Conservation (phyloP, 2,113 vertebrate species). For the Clinocottus analis region DNA sequence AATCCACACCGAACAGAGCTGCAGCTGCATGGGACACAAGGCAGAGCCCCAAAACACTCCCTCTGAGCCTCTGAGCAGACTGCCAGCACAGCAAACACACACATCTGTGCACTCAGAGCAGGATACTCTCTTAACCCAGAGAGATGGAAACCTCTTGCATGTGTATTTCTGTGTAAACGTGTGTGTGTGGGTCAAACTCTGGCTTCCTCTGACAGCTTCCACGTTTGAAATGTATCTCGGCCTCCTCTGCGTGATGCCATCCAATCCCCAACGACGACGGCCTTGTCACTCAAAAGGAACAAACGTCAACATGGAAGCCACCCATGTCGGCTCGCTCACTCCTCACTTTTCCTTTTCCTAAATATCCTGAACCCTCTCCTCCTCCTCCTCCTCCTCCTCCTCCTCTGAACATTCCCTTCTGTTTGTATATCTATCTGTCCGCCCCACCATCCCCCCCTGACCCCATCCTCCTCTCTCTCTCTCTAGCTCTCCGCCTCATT, state of each 20-base stretch:
- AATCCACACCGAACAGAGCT: conserved; percentile 73
- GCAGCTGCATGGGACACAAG: conserved; percentile 59
- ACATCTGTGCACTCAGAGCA: neutral
- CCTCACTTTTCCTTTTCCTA: conserved; percentile 60
- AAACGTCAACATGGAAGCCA: conserved; percentile 70
- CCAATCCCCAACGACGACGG: conserved; percentile 56
- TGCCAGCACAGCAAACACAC: conserved; percentile 28
- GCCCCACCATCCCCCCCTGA: conserved; percentile 15
- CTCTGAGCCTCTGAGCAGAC: conserved; percentile 63
- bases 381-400: no score
- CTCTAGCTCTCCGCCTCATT: conserved; percentile 65
- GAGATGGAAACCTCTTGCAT: neutral
- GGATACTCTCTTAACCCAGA: neutral
- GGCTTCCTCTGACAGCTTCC: conserved; percentile 37
- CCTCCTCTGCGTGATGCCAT: conserved; percentile 67
- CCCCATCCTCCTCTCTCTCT: conserved; percentile 59
- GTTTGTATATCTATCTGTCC: conserved; percentile 56
- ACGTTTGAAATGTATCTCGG: conserved; percentile 54
- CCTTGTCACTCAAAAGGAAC: conserved; percentile 75
- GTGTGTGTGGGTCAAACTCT: conserved; percentile 6
- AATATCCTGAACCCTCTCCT: conserved; percentile 43
- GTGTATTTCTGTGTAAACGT: neutral
- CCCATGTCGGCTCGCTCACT: conserved; percentile 71
- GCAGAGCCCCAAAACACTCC: conserved; percentile 65
- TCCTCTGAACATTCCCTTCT: conserved; percentile 56